phyloP scores from a whole-genome alignment of 2,113 vertebrate genomes.

The Ceuthmochares aereus region DNA sequence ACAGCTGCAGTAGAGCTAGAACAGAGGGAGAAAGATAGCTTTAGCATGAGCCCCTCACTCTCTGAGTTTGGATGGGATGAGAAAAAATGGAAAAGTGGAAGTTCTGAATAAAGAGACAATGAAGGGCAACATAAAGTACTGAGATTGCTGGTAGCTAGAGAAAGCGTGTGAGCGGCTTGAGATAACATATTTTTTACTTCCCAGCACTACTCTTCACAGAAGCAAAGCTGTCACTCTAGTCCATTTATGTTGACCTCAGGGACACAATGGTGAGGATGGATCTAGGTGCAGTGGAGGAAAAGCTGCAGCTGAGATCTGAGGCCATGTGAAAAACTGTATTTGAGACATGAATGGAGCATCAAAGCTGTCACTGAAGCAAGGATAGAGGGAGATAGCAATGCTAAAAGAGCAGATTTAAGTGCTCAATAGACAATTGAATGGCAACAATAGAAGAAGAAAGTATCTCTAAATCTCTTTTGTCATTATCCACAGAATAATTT shows the following conservation, averaged over 20 bases:
- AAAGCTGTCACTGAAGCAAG: neutral
- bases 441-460: neutral
- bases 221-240: neutral
- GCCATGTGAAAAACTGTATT: neutral
- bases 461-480: neutral
- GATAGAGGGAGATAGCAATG: neutral
- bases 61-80: neutral
- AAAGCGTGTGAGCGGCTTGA: neutral
- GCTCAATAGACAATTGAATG: neutral
- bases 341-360: neutral
- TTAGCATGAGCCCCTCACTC: neutral
- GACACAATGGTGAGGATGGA: neutral
- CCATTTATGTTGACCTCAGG: rapidly evolving
- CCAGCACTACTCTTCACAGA: neutral
- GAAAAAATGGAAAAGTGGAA: neutral
- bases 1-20: neutral
- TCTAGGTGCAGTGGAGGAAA: neutral
- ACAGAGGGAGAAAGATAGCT: neutral
- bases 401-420: neutral
- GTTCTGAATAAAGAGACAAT: neutral
- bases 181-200: neutral
- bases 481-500: neutral
- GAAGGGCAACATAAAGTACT: neutral
- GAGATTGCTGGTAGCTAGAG: neutral
- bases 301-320: neutral